Percentiles rank a stretch among this genome's conserved stretches.
Conservation (phyloP, 1,140 invertebrate species). For the Brachionus koreanus region DNA sequence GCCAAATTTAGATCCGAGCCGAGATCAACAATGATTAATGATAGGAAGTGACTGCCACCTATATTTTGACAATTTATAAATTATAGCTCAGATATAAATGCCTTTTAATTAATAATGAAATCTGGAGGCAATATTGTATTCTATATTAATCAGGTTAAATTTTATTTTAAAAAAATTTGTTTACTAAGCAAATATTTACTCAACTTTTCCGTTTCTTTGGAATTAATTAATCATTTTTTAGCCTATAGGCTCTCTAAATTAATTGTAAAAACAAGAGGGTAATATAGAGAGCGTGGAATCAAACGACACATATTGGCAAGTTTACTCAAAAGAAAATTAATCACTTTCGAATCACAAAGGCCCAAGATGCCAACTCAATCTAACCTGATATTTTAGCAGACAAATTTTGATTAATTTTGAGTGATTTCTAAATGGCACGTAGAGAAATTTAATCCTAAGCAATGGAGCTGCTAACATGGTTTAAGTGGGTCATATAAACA, state of each 20-base stretch:
- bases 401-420: background rate
- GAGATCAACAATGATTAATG: background rate
- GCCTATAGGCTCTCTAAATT: background rate
- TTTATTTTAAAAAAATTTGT: background rate
- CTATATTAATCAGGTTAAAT: background rate
- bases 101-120: background rate
- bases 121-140: background rate
- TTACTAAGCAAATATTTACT: background rate
- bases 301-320: background rate
- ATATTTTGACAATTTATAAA: background rate
- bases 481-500: background rate
- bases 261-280: background rate
- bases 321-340: background rate
- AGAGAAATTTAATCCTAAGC: background rate
- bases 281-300: background rate
- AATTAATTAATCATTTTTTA: background rate
- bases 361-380: background rate
- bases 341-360: background rate
- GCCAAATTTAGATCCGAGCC: background rate
- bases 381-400: background rate
- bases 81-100: background rate
- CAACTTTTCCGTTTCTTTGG: background rate
- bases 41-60: background rate
- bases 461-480: background rate
- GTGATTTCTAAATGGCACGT: background rate